Base-by-base conservation (phyloP, 2,113 vertebrate genomes). In the Daubentonia madagascariensis region DNA sequence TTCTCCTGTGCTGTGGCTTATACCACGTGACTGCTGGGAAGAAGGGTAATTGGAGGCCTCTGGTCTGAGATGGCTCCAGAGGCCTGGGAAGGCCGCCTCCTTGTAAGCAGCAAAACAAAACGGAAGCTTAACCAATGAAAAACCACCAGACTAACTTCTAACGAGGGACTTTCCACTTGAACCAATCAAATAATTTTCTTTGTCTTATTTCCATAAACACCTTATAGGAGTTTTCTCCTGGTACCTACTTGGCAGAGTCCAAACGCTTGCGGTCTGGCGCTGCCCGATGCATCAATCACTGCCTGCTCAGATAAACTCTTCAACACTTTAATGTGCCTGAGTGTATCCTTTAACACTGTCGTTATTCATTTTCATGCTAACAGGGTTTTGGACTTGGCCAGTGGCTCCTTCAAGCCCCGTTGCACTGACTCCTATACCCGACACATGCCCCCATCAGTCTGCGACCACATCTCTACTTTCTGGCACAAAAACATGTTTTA, bases 1-100 rank as follows among this genome's bases (percentile, higher is more conserved):
- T 54, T 40, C 8, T 43, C 50, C 43, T 2, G 22, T 9, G 6
- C 18, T 0, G 3, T 3, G 18, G 28, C 25, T 43, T 1, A 4
- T 3, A 8, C 7, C 6, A 3, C 9, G 68, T 13, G 18, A 8
- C 25, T 32, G 5, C 8, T 17, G 35, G 7, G n/a, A 8, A 35
- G n/a, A 18, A 17, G 2, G 1, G 18, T 18, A 68, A 68, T 8
- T n/a, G 7, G 35, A 68, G 67, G 67, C 35, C 67, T 18, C n/a
- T 18, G 3, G 59, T 23, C 59, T 61, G 67, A 68, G 67, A n/a
- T 16, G 35, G 17, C 67, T 18, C 67, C 67, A 65, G 35, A n/a
- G 67, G 13, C 67, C 8, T n/a, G 16, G 67, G 67, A 68, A n/a
- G 35, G 35, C 67, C 17, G 1, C 8, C 17, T n/a, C 35, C 2